Evolutionary conservation across 2,113 vertebrate genomes (phyloP).

Genomic region (Sinocyclocheilus anshuiensis): DNA sequence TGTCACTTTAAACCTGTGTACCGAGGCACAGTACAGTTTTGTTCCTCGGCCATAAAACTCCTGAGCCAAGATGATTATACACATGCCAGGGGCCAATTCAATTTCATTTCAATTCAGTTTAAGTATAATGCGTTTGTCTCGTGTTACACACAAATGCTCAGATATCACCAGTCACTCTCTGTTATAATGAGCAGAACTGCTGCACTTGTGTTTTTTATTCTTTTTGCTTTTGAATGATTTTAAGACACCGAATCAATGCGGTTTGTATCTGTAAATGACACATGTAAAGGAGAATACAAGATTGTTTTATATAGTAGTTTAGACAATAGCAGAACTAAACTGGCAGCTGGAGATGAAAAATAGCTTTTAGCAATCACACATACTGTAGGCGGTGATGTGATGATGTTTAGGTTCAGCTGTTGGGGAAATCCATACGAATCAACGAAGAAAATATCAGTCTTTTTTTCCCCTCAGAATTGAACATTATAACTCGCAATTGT

Average conservation of each 20-base stretch:
- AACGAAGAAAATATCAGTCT: neutral
- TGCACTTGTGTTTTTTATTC: neutral
- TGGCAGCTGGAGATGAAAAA: conserved; percentile 4
- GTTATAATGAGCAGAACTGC: conserved; percentile 32
- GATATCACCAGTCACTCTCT: conserved; percentile 8
- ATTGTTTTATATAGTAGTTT: neutral
- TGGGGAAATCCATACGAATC: neutral
- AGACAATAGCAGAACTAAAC: neutral
- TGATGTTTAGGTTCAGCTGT: neutral
- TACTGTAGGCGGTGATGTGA: neutral
- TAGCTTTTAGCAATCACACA: neutral
- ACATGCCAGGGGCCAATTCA: conserved; percentile 33
- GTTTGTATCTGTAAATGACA: conserved; percentile 28
- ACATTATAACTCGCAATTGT: too few relatives aligned
- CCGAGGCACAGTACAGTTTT: neutral
- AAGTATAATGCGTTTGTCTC: conserved; percentile 40
- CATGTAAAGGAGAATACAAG: neutral
- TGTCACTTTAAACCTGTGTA: conserved; percentile 12
- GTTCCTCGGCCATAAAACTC: conserved; percentile 10
- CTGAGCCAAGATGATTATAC: conserved; percentile 42
- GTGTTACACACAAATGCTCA: conserved; percentile 18
- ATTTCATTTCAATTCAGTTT: conserved; percentile 35
- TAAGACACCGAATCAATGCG: neutral
- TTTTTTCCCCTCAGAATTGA: too few relatives aligned
- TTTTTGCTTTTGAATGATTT: neutral